Percentiles rank a stretch among this genome's conserved stretches.
phyloP scores from a whole-genome alignment of 2,888 invertebrate species.

The Tinea semifulvella region DNA sequence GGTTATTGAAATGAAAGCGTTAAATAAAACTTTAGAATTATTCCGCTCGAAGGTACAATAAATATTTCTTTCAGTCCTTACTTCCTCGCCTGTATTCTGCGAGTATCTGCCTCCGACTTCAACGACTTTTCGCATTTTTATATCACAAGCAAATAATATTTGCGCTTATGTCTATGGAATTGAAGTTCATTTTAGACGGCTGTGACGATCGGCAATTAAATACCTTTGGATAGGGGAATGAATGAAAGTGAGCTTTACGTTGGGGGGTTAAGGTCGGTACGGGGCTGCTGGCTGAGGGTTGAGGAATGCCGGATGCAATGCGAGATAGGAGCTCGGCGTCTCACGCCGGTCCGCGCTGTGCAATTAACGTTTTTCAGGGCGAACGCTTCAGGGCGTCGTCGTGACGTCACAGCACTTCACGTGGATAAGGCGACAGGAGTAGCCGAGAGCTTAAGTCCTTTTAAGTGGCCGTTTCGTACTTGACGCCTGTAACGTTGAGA shows the following conservation, averaged over 20 bases:
- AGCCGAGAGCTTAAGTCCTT: constrained; percentile 11
- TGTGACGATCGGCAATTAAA: constrained; percentile 21
- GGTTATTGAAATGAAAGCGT: no score
- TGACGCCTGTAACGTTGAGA: constrained; percentile 6
- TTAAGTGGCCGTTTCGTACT: constrained; percentile 12
- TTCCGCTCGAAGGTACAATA: constrained; percentile 8
- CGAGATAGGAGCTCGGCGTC: constrained; percentile 26
- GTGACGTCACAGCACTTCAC: constrained; percentile 39
- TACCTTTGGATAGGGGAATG: constrained; percentile 15
- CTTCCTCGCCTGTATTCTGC: constrained; percentile 6
- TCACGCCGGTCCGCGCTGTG: constrained; percentile 37
- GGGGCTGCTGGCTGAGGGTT: neutral
- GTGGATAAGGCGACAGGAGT: constrained; percentile 31
- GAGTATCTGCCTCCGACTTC: constrained; percentile 2
- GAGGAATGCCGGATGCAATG: constrained; percentile 34
- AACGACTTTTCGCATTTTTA: constrained; percentile 12
- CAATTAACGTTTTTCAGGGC: constrained; percentile 57
- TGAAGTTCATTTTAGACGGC: constrained; percentile 25
- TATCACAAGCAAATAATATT: constrained; percentile 10
- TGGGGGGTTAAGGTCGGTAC: neutral
- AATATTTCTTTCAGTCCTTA: constrained; percentile 3
- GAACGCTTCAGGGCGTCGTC: constrained; percentile 30
- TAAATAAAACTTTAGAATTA: no score
- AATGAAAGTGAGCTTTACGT: constrained; percentile 2
- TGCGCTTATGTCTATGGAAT: constrained; percentile 14